Conservation (phyloP, 92 coral and sea anemone genomes). For the Porites rus region DNA sequence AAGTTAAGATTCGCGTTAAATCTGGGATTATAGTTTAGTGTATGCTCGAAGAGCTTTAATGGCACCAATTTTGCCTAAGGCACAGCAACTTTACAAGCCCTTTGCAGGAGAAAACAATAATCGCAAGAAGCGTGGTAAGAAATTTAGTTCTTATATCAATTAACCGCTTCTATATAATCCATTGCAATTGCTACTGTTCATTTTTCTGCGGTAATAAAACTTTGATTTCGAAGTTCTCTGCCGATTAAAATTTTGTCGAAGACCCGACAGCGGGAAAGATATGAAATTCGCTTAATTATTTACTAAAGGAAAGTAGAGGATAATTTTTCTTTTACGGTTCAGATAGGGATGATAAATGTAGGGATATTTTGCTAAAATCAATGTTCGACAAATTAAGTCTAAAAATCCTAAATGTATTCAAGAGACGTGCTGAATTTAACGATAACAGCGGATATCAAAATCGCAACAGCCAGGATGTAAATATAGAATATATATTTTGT, state of each 20-base stretch:
- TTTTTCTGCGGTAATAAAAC: not conserved
- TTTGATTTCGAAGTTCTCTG: not conserved
- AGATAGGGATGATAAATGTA: not conserved
- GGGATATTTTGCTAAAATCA: no score
- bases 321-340: no score
- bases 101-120: not conserved
- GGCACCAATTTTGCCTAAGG: conserved; percentile 18
- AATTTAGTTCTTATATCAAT: not conserved
- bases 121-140: conserved; percentile 31
- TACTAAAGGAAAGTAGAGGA: no score
- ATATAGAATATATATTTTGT: not conserved
- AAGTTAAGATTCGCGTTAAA: not conserved
- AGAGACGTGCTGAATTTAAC: not conserved
- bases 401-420: not conserved
- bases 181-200: not conserved
- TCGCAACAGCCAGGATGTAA: not conserved
- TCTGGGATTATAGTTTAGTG: not conserved
- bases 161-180: not conserved
- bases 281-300: no score
- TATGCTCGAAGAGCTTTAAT: not conserved
- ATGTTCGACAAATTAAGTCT: no score
- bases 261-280: not conserved
- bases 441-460: not conserved
- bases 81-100: conserved; percentile 30
- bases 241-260: not conserved